Conservation (phyloP, 2,113 vertebrate species). For the Empidonax traillii region DNA sequence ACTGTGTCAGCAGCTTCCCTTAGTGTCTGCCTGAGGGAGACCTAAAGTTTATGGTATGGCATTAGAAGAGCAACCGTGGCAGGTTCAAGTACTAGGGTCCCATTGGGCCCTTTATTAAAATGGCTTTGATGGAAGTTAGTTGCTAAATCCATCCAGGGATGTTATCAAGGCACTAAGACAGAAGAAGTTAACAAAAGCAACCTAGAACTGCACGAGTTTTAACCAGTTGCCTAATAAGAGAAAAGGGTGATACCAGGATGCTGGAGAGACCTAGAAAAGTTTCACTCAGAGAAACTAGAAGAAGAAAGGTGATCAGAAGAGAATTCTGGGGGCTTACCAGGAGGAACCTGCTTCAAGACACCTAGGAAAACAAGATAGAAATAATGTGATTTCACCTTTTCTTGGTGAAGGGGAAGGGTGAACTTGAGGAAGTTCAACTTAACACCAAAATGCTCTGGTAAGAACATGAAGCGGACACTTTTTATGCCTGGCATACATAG, state of each 20-base stretch:
- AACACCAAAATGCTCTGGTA: not conserved
- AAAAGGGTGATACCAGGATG: not conserved
- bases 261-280: not conserved
- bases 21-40: not conserved
- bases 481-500: not conserved
- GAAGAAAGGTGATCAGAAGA: not conserved
- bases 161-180: not conserved
- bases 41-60: not conserved
- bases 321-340: not conserved
- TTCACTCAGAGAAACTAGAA: not conserved
- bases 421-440: not conserved
- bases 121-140: not conserved
- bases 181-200: not conserved
- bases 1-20: not conserved
- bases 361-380: not conserved
- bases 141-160: not conserved
- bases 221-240: not conserved
- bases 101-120: not conserved
- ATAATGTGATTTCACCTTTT: not conserved
- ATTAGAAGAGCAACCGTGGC: not conserved
- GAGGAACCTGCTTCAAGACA: not conserved
- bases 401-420: not conserved
- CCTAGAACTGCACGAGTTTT: not conserved
- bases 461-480: not conserved
- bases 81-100: not conserved